Evolutionary conservation across 2,888 invertebrate species (phyloP), one percentile per base, ranked within the genome.

Genomic region (Athalia cordata): DNA sequence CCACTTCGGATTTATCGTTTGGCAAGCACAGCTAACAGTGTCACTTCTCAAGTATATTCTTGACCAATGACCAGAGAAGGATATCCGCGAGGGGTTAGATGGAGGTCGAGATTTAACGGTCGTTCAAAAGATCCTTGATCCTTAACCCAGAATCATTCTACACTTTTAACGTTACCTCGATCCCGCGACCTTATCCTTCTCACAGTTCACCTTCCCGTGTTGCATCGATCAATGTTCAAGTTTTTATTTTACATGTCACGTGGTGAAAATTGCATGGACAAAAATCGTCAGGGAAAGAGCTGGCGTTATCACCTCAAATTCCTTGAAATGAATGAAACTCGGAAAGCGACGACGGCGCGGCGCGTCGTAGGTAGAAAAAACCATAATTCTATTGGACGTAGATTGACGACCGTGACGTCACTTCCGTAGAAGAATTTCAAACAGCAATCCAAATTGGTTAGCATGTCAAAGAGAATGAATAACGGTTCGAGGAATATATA

Each of bases 351-450:
- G 29, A 52, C n/a, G 5, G 29, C 66, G 7, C 64, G 29, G 43
- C n/a, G 13, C 11, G 11, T 47, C 49, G 66, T 66, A 66, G 43
- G 43, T 55, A 29, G 29, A 68, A 68, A 29, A 55, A 55, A 68
- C 52, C 43, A 55, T 68, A 55, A 68, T 68, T 68, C 55, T 68
- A 8, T 55, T 43, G 52, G 68, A 55, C 68, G 68, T 68, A 68
- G 68, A 68, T 68, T 68, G 68, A 68, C 68, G 68, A 68, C 55
- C 66, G 43, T 68, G 52, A 68, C 68, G 68, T 68, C 68, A 52
- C 55, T 55, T 68, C 49, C 49, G 55, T 49, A 4, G 29, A 68
- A 68, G 68, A 55, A 68, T 68, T 68, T 68, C 68, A 68, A 68
- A 29, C 43, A 68, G 15, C 55, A 7, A 68, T 52, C 55, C 68